Evolutionary conservation across 2,113 vertebrate species (phyloP).

Genomic region (Capreolus pygargus): DNA sequence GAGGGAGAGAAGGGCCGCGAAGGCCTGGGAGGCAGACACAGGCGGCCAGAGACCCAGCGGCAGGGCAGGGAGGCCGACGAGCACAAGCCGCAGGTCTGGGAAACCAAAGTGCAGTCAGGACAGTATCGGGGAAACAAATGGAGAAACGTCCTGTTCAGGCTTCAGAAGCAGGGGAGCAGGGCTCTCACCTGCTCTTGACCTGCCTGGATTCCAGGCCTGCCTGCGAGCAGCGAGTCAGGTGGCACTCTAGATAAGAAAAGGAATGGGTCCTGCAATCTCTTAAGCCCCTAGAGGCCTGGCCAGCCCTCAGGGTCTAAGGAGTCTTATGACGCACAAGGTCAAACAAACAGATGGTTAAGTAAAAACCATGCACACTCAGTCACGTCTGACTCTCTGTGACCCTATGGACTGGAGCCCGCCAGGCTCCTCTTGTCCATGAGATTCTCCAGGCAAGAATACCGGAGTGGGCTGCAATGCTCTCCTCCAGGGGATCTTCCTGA

Average conservation of each 20-base stretch:
- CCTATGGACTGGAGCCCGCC: neutral
- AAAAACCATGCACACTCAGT: neutral
- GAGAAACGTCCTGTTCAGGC: neutral
- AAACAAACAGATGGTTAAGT: neutral
- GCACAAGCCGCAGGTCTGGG: neutral
- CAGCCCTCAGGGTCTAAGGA: neutral
- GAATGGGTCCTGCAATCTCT: neutral
- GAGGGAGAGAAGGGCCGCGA: neutral
- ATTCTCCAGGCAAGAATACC: neutral
- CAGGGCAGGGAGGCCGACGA: neutral
- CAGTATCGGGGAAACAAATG: fast-evolving
- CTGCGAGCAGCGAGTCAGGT: neutral
- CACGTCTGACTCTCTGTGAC: neutral
- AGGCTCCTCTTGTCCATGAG: neutral
- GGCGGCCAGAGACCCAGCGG: fast-evolving
- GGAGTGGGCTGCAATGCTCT: neutral
- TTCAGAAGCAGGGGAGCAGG: neutral
- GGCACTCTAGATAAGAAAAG: neutral
- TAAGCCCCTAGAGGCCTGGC: neutral
- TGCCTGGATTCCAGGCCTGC: neutral
- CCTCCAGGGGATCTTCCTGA: neutral
- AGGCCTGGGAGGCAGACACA: neutral
- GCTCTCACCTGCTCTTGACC: neutral
- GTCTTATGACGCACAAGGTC: neutral
- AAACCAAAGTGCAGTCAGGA: neutral